These are phyloP conservation scores for Stomatorhinus ivindoensis DNA, from an alignment of 2,113 vertebrate species.

Conservation along the genomic window DNA sequence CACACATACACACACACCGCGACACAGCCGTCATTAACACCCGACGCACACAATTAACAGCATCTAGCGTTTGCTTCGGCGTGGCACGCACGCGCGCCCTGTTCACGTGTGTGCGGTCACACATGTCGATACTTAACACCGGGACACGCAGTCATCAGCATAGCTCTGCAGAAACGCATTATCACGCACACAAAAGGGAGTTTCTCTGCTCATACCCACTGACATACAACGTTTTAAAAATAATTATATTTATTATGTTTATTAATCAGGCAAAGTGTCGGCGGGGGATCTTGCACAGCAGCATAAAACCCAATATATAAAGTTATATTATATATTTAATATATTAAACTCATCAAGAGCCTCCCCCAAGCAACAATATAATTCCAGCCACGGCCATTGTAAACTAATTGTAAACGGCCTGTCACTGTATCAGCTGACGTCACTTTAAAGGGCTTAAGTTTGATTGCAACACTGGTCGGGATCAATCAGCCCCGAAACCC, in stretches of 20 bases:
- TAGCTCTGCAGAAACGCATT: not conserved
- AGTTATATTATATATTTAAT: not conserved
- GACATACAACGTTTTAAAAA: not conserved
- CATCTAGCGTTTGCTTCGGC: not conserved
- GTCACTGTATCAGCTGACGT: not conserved
- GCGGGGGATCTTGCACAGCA: not conserved
- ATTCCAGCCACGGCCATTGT: not conserved
- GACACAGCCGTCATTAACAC: not conserved
- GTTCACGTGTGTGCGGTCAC: not conserved
- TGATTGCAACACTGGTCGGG: not conserved
- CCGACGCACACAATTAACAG: not conserved
- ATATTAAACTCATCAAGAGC: not conserved
- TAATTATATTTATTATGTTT: not conserved
- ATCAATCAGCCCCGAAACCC: not conserved
- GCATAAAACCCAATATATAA: not conserved
- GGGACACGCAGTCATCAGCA: conserved; percentile 3
- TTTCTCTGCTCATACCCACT: not conserved
- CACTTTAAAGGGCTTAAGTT: not conserved
- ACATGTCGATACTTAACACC: conserved; percentile 7
- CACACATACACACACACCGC: not conserved
- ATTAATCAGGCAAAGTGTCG: not conserved
- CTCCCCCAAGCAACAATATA: not conserved
- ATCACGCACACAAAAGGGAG: not conserved
- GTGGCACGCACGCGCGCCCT: not conserved
- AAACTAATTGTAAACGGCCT: not conserved